Conservation (phyloP, 2,113 vertebrate genomes). For the Brachypteracias leptosomus region DNA sequence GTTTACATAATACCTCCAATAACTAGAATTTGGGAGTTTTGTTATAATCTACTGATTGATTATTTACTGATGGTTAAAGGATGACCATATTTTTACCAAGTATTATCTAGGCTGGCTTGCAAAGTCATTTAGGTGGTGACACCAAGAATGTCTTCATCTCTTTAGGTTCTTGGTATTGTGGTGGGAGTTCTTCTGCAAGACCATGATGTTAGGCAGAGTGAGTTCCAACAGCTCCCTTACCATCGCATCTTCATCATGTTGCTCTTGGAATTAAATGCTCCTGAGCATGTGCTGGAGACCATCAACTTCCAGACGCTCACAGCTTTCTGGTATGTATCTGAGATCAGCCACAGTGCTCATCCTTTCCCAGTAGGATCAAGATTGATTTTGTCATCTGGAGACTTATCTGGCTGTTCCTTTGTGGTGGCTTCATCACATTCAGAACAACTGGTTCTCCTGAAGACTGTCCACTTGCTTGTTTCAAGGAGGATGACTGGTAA, state of each 20-base stretch:
- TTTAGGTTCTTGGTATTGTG: constrained; percentile 94
- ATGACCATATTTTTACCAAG: not conserved
- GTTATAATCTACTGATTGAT: not conserved
- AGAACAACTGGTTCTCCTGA: not conserved
- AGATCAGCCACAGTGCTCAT: not conserved
- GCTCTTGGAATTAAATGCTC: constrained; percentile 95
- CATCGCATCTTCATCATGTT: constrained; percentile 99
- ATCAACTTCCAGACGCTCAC: constrained; percentile 99
- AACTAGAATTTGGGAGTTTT: not conserved
- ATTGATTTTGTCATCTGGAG: not conserved
- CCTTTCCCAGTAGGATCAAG: not conserved
- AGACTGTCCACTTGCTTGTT: constrained; percentile 7
- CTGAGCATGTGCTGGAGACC: constrained; percentile 96
- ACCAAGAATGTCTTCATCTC: not conserved
- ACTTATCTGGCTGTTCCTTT: not conserved
- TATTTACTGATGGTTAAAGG: not conserved
- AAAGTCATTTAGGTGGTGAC: not conserved
- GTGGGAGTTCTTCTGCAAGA: constrained; percentile 97
- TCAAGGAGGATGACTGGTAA: not conserved
- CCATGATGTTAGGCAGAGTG: constrained; percentile 95
- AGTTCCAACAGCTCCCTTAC: constrained; percentile 98
- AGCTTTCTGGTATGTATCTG: constrained; percentile 89
- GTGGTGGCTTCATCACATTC: not conserved
- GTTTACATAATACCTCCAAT: not conserved
- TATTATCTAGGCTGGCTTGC: not conserved